phyloP scores from a whole-genome alignment of 2,888 invertebrate genomes.

The Hedychridium roseum region DNA sequence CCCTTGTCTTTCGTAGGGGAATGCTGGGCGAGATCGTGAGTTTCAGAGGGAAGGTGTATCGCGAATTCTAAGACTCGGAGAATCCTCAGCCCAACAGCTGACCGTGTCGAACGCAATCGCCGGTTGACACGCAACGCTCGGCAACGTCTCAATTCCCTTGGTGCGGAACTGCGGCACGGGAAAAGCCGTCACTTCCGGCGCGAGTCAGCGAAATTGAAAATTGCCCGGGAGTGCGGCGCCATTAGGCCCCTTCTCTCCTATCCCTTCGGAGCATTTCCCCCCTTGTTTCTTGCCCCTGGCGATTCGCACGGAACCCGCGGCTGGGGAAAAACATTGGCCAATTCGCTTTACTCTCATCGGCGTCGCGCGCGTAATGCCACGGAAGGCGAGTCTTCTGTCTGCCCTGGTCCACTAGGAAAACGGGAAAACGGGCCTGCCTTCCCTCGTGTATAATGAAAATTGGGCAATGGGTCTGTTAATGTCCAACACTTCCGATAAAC shows the following conservation, averaged over 20 bases:
- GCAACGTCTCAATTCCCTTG: conserved; percentile 43
- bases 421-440: no score
- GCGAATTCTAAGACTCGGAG: neutral
- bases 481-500: no score
- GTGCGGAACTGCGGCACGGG: conserved; percentile 27
- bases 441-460: no score
- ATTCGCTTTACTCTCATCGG: neutral
- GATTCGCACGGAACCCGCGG: no score
- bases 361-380: conserved; percentile 5
- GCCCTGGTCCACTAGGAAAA: no score
- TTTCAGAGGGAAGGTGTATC: conserved; percentile 3
- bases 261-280: no score
- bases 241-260: conserved; percentile 22
- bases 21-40: no score
- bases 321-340: no score
- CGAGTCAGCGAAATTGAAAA: conserved; percentile 53
- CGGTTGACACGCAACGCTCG: conserved; percentile 26
- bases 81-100: conserved; percentile 43
- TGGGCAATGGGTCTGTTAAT: no score
- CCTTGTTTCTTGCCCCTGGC: no score
- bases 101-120: conserved; percentile 43
- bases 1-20: no score
- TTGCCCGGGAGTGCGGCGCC: conserved; percentile 28
- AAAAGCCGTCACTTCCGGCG: conserved; percentile 35
- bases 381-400: no score